phyloP scores from a whole-genome alignment of 2,888 invertebrate species.

The Heteromyza rotundicornis region DNA sequence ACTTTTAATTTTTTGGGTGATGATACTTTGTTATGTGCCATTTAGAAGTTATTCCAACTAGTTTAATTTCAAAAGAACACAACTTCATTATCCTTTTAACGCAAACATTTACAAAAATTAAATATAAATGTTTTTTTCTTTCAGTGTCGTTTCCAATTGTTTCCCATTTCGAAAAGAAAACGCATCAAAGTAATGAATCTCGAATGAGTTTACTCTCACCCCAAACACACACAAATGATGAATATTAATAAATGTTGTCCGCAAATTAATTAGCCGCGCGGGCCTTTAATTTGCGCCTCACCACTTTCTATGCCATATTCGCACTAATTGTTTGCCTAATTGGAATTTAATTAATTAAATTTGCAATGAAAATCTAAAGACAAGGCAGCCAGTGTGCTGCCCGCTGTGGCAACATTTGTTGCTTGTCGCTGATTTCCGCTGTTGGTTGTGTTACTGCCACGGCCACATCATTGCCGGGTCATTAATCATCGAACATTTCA shows the following conservation, averaged over 20 bases:
- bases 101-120: too few relatives aligned
- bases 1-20: not conserved
- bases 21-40: too few relatives aligned
- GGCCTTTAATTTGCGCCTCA: not conserved
- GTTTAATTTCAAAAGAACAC: too few relatives aligned
- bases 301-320: not conserved
- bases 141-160: too few relatives aligned
- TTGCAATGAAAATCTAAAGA: not conserved
- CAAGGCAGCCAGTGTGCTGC: slow-evolving; percentile 1
- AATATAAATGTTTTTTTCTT: too few relatives aligned
- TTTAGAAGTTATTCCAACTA: too few relatives aligned
- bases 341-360: slow-evolving; percentile 8
- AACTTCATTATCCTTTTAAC: too few relatives aligned
- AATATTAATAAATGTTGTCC: slow-evolving; percentile 2
- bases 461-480: not conserved
- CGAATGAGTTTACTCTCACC: too few relatives aligned
- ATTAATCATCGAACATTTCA: slow-evolving; percentile 3
- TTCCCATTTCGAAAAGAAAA: too few relatives aligned
- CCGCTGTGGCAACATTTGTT: not conserved
- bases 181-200: too few relatives aligned
- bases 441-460: not conserved
- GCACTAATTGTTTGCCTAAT: slow-evolving; percentile 2
- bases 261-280: not conserved
- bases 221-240: too few relatives aligned
- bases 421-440: too few relatives aligned